Conservation (phyloP, 2,888 invertebrate species). For the Stenichneumon culpator region DNA sequence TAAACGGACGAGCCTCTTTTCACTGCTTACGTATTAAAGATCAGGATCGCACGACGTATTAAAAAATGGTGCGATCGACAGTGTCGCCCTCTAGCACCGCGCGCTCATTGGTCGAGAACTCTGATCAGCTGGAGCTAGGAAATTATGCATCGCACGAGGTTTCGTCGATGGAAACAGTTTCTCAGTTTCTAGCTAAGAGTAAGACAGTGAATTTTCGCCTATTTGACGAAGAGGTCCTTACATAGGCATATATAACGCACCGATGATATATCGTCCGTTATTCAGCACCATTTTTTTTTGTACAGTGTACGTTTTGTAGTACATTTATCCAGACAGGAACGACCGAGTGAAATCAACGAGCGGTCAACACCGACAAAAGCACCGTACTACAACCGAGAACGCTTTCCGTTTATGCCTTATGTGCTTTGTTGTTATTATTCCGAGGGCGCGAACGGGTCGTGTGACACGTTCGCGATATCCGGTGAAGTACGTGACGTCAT, state of each 20-base stretch:
- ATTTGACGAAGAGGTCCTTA: background rate
- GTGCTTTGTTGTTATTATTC: slow-evolving; percentile 81
- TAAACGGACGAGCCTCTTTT: background rate
- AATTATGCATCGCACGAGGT: background rate
- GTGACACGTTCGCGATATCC: slow-evolving; percentile 83
- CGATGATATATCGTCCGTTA: background rate
- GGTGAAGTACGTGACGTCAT: slow-evolving; percentile 84
- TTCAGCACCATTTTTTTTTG: slow-evolving; percentile 1
- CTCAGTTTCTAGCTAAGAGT: background rate
- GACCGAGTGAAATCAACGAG: slow-evolving; percentile 55
- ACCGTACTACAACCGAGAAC: slow-evolving; percentile 16
- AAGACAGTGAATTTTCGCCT: background rate
- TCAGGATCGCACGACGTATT: background rate
- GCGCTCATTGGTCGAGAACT: background rate
- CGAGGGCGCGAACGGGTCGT: slow-evolving; percentile 77
- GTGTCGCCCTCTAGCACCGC: background rate
- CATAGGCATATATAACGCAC: background rate
- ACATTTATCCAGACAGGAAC: slow-evolving; percentile 56
- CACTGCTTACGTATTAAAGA: background rate
- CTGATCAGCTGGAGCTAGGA: background rate
- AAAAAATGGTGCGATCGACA: background rate
- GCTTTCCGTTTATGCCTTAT: slow-evolving; percentile 22
- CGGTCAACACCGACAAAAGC: slow-evolving; percentile 37
- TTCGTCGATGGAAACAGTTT: background rate
- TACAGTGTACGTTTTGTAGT: slow-evolving; percentile 37